These are phyloP conservation scores for Clamator glandarius DNA, from an alignment of 2,797 vertebrate genomes.

Conservation along the genomic window DNA sequence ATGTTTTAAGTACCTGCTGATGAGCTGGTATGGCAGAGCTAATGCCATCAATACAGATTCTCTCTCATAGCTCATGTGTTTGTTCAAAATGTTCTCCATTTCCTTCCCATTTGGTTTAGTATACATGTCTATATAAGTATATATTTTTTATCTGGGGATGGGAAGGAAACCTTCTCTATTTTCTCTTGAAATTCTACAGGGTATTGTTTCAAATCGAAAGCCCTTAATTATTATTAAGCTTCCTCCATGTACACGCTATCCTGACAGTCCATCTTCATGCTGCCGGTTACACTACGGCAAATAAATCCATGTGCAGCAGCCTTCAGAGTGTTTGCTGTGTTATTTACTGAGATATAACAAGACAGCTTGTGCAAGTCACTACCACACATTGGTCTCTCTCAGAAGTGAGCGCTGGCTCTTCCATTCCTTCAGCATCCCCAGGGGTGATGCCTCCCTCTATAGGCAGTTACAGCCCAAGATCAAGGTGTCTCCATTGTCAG, in stretches of 20 bases:
- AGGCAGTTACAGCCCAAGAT: background rate
- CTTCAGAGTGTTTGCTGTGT: background rate
- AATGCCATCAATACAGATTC: no score
- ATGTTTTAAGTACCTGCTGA: no score
- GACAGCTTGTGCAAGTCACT: background rate
- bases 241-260: background rate
- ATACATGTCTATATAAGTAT: background rate
- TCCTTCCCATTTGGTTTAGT: no score
- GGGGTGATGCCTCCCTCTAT: background rate
- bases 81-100: no score
- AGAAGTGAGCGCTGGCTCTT: background rate
- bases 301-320: background rate
- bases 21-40: no score
- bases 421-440: background rate
- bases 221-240: background rate
- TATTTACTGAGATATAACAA: background rate
- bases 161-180: background rate
- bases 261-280: background rate
- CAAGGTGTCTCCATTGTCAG: background rate
- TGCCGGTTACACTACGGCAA: background rate
- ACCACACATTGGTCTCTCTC: background rate
- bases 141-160: background rate
- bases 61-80: no score
- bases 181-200: conserved; percentile 6
- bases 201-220: background rate